These are phyloP conservation scores for Noctilio leporinus DNA, from an alignment of 2,113 vertebrate species.

Conservation along the genomic window DNA sequence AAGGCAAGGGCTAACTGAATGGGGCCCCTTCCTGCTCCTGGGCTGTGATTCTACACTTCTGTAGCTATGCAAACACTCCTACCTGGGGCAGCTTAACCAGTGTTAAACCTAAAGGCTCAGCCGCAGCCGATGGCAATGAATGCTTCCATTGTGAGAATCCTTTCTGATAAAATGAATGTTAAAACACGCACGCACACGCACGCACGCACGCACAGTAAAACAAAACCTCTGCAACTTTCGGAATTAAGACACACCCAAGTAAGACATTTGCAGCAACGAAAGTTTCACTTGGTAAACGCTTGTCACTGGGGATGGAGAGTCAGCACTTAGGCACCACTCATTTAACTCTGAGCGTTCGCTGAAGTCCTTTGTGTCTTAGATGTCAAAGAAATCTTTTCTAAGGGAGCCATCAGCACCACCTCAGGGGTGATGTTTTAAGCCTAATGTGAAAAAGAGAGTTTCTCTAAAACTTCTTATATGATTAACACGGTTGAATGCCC, in stretches of 20 bases:
- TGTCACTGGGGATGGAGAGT: conserved; percentile 34
- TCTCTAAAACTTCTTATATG: conserved; percentile 63
- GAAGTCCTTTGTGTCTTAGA: conserved; percentile 67
- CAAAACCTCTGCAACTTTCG: conserved; percentile 42
- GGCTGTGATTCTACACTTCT: conserved; percentile 44
- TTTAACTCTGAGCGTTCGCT: conserved; percentile 15
- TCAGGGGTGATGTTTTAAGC: conserved; percentile 66
- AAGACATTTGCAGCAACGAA: conserved; percentile 65
- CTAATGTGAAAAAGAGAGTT: conserved; percentile 60
- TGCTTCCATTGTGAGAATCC: conserved; percentile 67
- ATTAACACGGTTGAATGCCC: conserved; percentile 55
- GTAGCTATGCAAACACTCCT: conserved; percentile 61
- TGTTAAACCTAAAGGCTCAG: conserved; percentile 61
- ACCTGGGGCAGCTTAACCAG: conserved; percentile 65
- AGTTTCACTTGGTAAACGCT: conserved; percentile 59
- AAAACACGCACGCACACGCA: too few relatives aligned
- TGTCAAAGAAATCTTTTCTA: conserved; percentile 69
- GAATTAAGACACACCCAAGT: conserved; percentile 70
- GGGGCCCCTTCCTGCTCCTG: conserved; percentile 25
- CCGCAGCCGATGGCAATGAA: conserved; percentile 47
- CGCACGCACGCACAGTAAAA: conserved; percentile 47
- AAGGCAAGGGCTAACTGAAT: conserved; percentile 37
- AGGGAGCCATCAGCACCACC: conserved; percentile 60
- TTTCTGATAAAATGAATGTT: conserved; percentile 67
- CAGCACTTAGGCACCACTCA: conserved; percentile 35